Base-by-base conservation (phyloP, 2,888 invertebrate species). In the Lycaena phlaeas region DNA sequence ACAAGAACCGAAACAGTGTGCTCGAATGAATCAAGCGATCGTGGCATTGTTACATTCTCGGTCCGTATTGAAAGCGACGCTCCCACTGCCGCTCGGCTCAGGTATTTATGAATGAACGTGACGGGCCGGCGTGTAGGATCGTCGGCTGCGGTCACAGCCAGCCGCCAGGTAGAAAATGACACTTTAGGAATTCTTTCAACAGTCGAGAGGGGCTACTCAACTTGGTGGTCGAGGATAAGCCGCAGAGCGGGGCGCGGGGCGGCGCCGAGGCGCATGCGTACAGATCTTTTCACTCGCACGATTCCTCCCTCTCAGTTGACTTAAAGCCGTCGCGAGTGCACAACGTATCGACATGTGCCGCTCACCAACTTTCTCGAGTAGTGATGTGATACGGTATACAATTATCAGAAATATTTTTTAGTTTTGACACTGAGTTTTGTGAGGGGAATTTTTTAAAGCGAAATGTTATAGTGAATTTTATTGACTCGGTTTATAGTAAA, bases 341-440 rank as follows among this genome's bases (percentile, higher is more conserved):
- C 57, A 71, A 73, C 57, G 87, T 86, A 64, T 75, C 87, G 73
- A 90, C 92, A 79, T 93, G 93, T 57, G 85, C 87, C 61, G 71
- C 56, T 68, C 64, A 59, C 68, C 69, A 78, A 81, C 79, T 79
- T 81, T 82, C 78, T 76, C 84, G 82, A 79, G 77, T 66, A 79
- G 82, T 81, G 82, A 82, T 76, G 81, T 82, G 77, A 79, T 82
- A 70, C 82, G 82, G 68, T 82, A 78, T 68, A 63, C 59, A 59
- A 64, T 59, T 63, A 58, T 61, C 57, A 57, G 64, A 53, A 63
- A 55, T 50, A 59, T 53, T 54, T 61, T 58, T 56, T 52, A 57
- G 53, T n/a, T n/a, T n/a, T 65, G 58, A 53, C 44, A 54, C 54
- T 39, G 42, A 47, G 34, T 36, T 29, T 46, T 39, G 38, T 45